These are phyloP conservation scores for Cataglyphis altisquamis DNA, from an alignment of 2,888 invertebrate species.

Conservation along the genomic window DNA sequence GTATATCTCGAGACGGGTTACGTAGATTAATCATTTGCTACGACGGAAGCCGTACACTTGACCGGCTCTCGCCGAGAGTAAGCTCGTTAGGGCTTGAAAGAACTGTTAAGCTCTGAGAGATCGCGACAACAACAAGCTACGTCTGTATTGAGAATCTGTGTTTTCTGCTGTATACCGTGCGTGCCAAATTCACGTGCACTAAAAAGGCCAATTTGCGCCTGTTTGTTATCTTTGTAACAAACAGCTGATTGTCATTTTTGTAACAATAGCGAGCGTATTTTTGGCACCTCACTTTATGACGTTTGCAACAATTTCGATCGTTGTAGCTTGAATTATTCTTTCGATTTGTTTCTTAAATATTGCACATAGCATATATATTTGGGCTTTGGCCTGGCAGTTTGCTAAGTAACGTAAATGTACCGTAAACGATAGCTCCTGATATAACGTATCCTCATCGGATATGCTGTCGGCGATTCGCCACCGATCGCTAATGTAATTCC, in stretches of 20 bases:
- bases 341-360: slow-evolving; percentile 1
- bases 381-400: slow-evolving; percentile 8
- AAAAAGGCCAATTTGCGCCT: background rate
- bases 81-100: slow-evolving; percentile 81
- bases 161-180: background rate
- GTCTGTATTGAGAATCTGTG: slow-evolving; percentile 34
- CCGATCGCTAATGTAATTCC: slow-evolving; percentile 33
- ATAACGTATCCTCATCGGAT: slow-evolving; percentile 34
- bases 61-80: slow-evolving; percentile 75
- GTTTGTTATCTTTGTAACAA: no score
- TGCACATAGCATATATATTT: slow-evolving; percentile 26
- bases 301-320: background rate
- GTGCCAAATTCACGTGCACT: background rate
- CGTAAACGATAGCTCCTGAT: slow-evolving; percentile 45
- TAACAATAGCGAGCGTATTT: background rate
- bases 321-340: slow-evolving; percentile 41
- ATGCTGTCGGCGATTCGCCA: slow-evolving; percentile 18
- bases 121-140: slow-evolving; percentile 60
- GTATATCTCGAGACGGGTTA: slow-evolving; percentile 68
- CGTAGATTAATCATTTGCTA: slow-evolving; percentile 77
- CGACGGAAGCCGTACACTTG: slow-evolving; percentile 77
- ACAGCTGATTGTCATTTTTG: background rate
- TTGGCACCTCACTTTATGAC: background rate
- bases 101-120: slow-evolving; percentile 73
- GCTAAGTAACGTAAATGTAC: slow-evolving; percentile 51